Percentiles rank a stretch among this genome's conserved stretches.
Conservation (phyloP, 2,888 invertebrate species). For the Trichogramma evanescens region DNA sequence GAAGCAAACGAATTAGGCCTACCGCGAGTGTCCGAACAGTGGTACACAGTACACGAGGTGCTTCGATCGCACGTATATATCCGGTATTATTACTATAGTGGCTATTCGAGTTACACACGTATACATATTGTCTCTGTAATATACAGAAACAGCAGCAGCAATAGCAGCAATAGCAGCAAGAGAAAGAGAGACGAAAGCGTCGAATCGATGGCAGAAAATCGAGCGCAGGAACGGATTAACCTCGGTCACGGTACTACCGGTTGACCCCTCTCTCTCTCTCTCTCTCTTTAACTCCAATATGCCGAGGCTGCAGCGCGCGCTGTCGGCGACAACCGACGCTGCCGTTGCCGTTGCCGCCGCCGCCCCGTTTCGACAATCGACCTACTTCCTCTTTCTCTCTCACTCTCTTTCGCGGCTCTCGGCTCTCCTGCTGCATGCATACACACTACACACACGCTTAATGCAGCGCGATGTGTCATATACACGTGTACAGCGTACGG, state of each 20-base stretch:
- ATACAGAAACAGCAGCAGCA: too few species aligned
- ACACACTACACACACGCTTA: too few species aligned
- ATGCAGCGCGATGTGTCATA: too few species aligned
- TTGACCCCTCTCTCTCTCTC: neutral
- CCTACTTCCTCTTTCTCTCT: constrained; percentile 6
- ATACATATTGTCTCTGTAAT: too few species aligned
- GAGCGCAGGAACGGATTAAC: constrained; percentile 9
- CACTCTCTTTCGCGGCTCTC: neutral
- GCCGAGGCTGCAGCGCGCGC: neutral
- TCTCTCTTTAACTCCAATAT: neutral
- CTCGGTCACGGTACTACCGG: neutral
- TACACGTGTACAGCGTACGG: too few species aligned
- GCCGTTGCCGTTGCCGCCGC: neutral
- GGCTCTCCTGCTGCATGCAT: too few species aligned
- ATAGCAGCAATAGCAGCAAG: neutral
- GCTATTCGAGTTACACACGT: too few species aligned
- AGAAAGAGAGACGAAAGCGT: neutral
- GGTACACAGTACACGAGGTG: too few species aligned
- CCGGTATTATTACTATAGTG: too few species aligned
- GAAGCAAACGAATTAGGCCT: too few species aligned
- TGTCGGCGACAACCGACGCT: neutral
- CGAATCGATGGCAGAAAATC: constrained; percentile 2
- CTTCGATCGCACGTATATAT: too few species aligned
- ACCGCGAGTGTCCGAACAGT: too few species aligned
- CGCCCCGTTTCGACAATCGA: constrained; percentile 13